Conservation (phyloP, 2,797 vertebrate species). For the Coendou prehensilis region DNA sequence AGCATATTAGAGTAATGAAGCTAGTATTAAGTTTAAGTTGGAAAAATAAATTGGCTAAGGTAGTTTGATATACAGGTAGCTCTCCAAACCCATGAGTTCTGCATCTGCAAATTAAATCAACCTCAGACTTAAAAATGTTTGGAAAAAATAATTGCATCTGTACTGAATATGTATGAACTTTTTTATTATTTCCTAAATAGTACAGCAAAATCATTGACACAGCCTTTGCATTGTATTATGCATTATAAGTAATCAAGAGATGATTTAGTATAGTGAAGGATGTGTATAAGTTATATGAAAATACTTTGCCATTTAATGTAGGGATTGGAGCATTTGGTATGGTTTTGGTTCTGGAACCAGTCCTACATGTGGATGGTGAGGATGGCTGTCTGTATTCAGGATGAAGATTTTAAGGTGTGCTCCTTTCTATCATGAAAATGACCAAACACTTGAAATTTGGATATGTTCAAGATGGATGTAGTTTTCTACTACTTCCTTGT, state of each 20-base stretch:
- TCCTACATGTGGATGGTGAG: not conserved
- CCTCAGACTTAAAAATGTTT: not conserved
- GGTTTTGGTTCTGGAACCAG: not conserved
- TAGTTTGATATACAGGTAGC: not conserved
- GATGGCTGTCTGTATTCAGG: not conserved
- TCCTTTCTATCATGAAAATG: slow-evolving; percentile 3
- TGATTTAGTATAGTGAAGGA: not conserved
- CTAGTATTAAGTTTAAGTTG: slow-evolving; percentile 27
- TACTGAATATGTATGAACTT: not conserved
- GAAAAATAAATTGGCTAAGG: not conserved
- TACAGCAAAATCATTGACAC: not conserved
- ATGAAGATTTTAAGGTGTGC: not conserved
- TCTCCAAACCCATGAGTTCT: not conserved
- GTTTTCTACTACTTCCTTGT: not conserved
- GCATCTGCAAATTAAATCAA: not conserved
- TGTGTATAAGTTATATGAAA: not conserved
- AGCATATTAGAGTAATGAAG: not conserved
- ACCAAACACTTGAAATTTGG: not conserved
- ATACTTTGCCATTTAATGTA: not conserved
- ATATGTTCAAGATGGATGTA: not conserved
- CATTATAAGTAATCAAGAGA: not conserved
- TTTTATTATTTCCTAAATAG: not conserved
- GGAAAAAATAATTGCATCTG: not conserved
- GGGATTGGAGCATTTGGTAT: not conserved
- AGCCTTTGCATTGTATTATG: not conserved